Percentiles rank a stretch among this genome's conserved stretches.
Evolutionary conservation across 2,797 vertebrate species (phyloP).

Genomic region (Silurus aristotelis): DNA sequence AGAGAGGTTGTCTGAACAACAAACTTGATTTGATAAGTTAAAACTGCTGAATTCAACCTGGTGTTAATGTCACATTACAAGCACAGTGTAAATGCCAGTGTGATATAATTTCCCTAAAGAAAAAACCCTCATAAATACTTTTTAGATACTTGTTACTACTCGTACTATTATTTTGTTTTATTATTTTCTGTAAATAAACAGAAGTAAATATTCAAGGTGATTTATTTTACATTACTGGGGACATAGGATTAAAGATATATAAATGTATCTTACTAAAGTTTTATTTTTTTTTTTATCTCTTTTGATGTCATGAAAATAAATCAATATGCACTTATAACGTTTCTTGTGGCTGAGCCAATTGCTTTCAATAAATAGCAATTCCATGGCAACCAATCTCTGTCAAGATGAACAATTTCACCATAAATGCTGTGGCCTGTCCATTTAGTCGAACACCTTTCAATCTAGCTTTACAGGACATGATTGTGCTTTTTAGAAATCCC

Average conservation of each 20-base stretch:
- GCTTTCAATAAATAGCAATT: slow-evolving; percentile 51
- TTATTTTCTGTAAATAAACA: neutral
- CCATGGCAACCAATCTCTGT: slow-evolving; percentile 40
- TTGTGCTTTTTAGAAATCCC: slow-evolving; percentile 48
- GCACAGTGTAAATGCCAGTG: neutral
- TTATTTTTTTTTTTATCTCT: slow-evolving; percentile 6
- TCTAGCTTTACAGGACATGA: slow-evolving; percentile 40
- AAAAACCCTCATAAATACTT: slow-evolving; percentile 45
- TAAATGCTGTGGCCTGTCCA: slow-evolving; percentile 13
- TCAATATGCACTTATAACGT: slow-evolving; percentile 47
- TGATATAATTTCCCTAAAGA: slow-evolving; percentile 9
- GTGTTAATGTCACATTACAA: neutral
- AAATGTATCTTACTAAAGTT: neutral
- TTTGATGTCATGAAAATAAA: slow-evolving; percentile 37
- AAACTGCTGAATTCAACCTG: neutral
- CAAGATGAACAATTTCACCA: slow-evolving; percentile 27
- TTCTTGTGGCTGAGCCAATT: slow-evolving; percentile 39
- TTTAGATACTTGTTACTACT: slow-evolving; percentile 1
- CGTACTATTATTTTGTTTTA: neutral
- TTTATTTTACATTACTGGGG: neutral
- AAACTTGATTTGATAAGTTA: neutral
- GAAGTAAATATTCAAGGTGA: neutral
- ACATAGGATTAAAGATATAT: too few relatives aligned
- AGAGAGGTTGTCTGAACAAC: neutral
- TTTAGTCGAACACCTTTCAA: slow-evolving; percentile 44